Evolutionary conservation across 2,113 vertebrate genomes (phyloP), one percentile per base, ranked within the genome.

Genomic region (Ailuropoda melanoleuca): DNA sequence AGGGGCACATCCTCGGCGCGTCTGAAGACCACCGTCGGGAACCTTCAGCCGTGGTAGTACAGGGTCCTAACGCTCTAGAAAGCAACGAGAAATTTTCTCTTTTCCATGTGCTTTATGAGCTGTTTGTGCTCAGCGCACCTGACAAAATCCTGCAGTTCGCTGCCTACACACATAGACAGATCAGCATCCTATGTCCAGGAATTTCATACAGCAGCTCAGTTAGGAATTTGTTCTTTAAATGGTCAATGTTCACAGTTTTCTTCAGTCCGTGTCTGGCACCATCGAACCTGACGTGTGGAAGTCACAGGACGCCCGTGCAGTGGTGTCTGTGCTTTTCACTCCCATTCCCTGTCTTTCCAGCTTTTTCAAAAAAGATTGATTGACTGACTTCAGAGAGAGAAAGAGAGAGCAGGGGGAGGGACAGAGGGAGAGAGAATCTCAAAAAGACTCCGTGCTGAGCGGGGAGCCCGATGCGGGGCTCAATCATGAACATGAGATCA

Each of bases 241-340:
- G 13, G 37, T 39, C 23, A 14, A 39, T n/a, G 14, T 53, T 60
- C 81, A 11, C 72, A 4, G 13, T 50, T 39, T 31, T 43, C 39
- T 34, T 43, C 24, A 10, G 26, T 29, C 55, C 1, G 0, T n/a
- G 6, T n/a, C 62, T 58, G 17, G 21, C 17, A 56, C 21, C 43
- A 5, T 46, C 66, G 48, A 43, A 9, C 0, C 64, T 62, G 55
- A 39, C 31, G 8, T 74, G 43, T 62, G 60, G 17, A 26, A 37
- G 64, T 53, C 1, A 31, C 62, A 31, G 0, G 8, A 1, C 1
- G 0, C 3, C 15, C 3, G 0, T 1, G 23, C 13, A 14, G 3
- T 17, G 19, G 4, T 23, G 9, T 23, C 1, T 3, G 14, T n/a
- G 55, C 17, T 15, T 29, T 62, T 58, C 55, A 34, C 81, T 43